These are phyloP conservation scores for Pseudoips prasinana DNA, from an alignment of 2,888 invertebrate species.

Conservation along the genomic window DNA sequence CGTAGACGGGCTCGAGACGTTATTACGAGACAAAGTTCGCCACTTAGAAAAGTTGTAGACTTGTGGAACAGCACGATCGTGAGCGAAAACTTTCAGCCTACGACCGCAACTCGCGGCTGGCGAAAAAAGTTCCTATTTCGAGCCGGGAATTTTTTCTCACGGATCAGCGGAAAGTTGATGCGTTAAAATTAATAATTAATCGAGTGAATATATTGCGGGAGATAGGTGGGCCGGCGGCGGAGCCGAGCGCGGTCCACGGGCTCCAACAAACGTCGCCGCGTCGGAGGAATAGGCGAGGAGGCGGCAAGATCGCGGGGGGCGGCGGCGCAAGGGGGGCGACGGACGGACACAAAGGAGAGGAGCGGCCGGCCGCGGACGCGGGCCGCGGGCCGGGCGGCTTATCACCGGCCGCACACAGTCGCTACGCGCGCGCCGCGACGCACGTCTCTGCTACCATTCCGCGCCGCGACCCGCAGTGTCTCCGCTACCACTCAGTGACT, in stretches of 20 bases:
- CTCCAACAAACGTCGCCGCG: conserved; percentile 25
- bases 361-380: conserved; percentile 73
- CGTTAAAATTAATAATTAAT: conserved; percentile 65
- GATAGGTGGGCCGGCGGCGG: conserved; percentile 60
- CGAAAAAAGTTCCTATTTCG: conserved; percentile 39
- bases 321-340: conserved; percentile 50
- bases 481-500: conserved; percentile 41
- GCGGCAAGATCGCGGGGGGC: conserved; percentile 48
- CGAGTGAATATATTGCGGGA: conserved; percentile 63
- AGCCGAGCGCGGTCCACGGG: conserved; percentile 10
- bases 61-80: conserved; percentile 40
- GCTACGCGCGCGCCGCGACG: conserved; percentile 68
- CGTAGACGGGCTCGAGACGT: conserved; percentile 59
- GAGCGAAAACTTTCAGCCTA: conserved; percentile 30
- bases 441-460: too few species aligned
- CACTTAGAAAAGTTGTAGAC: conserved; percentile 61
- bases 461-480: conserved; percentile 35
- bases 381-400: conserved; percentile 66
- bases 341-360: conserved; percentile 81
- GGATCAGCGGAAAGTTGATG: conserved; percentile 37
- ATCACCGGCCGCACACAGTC: conserved; percentile 74
- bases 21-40: conserved; percentile 51
- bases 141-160: conserved; percentile 35
- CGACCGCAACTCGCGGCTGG: conserved; percentile 14
- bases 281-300: conserved; percentile 45